These are phyloP conservation scores for Istiophorus platypterus DNA, from an alignment of 2,113 vertebrate genomes.

Conservation along the genomic window DNA sequence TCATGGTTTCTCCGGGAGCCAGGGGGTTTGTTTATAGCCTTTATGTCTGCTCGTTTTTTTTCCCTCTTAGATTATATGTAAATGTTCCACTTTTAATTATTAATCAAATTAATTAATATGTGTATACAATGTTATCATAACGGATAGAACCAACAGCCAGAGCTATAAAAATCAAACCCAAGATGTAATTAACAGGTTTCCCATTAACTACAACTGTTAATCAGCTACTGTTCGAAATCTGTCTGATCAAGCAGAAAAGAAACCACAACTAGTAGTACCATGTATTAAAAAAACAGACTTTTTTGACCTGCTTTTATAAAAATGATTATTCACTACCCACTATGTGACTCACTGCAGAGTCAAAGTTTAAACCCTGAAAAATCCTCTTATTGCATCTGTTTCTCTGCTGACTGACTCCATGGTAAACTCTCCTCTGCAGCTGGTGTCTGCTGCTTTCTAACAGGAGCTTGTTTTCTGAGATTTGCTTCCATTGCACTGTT, in stretches of 20 bases:
- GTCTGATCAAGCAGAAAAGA: no score
- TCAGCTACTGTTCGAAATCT: background rate
- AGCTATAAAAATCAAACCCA: no score
- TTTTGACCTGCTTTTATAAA: slow-evolving; percentile 9
- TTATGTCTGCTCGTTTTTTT: no score
- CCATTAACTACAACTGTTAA: no score
- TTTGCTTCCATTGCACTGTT: slow-evolving; percentile 9
- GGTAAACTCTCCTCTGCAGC: slow-evolving; percentile 4
- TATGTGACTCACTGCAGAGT: background rate
- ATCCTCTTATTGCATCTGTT: slow-evolving; percentile 43
- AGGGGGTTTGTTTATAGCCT: no score
- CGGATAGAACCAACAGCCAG: no score
- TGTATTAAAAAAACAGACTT: background rate
- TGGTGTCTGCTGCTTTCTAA: slow-evolving; percentile 20
- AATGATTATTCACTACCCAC: background rate
- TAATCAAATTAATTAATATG: no score
- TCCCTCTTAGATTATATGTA: no score
- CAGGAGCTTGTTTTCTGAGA: slow-evolving; percentile 7
- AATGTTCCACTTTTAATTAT: no score
- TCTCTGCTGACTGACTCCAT: background rate
- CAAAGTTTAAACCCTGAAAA: slow-evolving; percentile 44
- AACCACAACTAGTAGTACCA: background rate
- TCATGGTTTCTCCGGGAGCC: no score
- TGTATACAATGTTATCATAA: no score
- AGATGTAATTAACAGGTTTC: no score